Evolutionary conservation across 1,140 invertebrate species (phyloP), one percentile per base, ranked within the genome.

Genomic region (Oreohelix idahoensis): DNA sequence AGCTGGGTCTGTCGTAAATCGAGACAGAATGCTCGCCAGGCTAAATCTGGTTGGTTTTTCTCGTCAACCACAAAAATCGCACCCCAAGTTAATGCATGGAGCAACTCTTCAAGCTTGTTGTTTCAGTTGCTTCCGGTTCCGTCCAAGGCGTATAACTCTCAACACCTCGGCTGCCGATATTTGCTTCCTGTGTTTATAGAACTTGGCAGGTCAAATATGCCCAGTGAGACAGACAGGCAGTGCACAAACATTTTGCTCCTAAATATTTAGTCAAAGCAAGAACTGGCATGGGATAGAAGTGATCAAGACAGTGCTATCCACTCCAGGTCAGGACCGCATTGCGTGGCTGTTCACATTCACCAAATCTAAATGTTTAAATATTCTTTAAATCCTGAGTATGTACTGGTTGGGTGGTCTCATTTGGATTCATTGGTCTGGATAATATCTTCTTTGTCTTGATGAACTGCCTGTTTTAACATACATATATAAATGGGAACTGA

Each of bases 101-200:
- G 63, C 63, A 66, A 32, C 29, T 5, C 32, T 66, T 66, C 63
- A 32, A 2, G 2, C 8, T 66, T 66, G 63, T 66, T 66, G 63
- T 66, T 66, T 66, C 63, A 66, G 63, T 66, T 66, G 63, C 32
- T 66, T 66, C 63, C 63, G 63, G 63, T 66, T 32, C 29, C 63
- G n/a, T 66, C 29, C 63, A 66, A 66, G 63, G 63, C 63, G 20
- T 66, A 17, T 11, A 66, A 32, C 63, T 66, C 63, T 66, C 63
- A 66, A 66, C 63, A 66, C 63, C 63, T 66, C 17, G 29, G 20
- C 63, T 66, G 63, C 63, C 63, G 63, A 66, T 66, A 35, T 66
- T 66, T 66, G 63, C 63, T 32, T 66, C 63, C 63, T 32, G 29
- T 66, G 63, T 66, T 66, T 66, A 32, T 66, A 35, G 8, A 66